Conservation (phyloP, 1,140 invertebrate genomes). For the Oncopodura yosiiana region DNA sequence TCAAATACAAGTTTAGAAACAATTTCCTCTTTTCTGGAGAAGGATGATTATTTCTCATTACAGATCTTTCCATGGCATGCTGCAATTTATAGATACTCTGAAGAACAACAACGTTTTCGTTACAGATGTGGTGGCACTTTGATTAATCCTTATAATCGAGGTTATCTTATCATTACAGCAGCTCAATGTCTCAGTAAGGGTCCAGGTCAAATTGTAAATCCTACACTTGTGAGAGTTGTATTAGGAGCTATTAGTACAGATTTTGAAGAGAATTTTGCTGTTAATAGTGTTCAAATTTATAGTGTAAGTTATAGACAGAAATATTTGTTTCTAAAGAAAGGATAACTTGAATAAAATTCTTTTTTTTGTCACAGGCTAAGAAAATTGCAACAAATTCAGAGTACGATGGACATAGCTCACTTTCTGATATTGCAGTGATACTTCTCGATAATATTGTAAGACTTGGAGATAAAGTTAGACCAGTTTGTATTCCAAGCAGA, state of each 20-base stretch:
- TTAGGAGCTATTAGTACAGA: slow-evolving; percentile 20
- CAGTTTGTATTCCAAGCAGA: slow-evolving; percentile 20
- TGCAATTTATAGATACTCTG: slow-evolving; percentile 16
- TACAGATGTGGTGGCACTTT: slow-evolving; percentile 18
- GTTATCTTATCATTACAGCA: slow-evolving; percentile 16
- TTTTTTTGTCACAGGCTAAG: slow-evolving; percentile 16
- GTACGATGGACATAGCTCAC: slow-evolving; percentile 14
- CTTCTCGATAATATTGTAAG: slow-evolving; percentile 5
- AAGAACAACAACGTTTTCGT: slow-evolving; percentile 1
- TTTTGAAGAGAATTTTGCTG: slow-evolving; percentile 8
- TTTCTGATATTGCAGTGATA: slow-evolving; percentile 21
- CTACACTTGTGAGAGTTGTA: slow-evolving; percentile 5
- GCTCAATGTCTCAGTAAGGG: slow-evolving; percentile 21
- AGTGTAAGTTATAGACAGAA: neutral
- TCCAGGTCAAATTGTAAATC: slow-evolving; percentile 1
- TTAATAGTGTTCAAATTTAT: slow-evolving; percentile 8
- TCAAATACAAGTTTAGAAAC: slow-evolving; percentile 15
- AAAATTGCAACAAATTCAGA: slow-evolving; percentile 18
- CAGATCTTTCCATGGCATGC: slow-evolving; percentile 25
- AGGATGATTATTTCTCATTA: slow-evolving; percentile 12
- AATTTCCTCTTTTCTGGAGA: slow-evolving; percentile 20
- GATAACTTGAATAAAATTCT: too few species aligned
- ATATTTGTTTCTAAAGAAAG: neutral
- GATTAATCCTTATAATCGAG: slow-evolving; percentile 15
- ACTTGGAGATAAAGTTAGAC: slow-evolving; percentile 13